Percentiles rank a stretch among this genome's conserved stretches.
phyloP scores from a whole-genome alignment of 1,140 invertebrate genomes.

The Pectinophora gossypiella region DNA sequence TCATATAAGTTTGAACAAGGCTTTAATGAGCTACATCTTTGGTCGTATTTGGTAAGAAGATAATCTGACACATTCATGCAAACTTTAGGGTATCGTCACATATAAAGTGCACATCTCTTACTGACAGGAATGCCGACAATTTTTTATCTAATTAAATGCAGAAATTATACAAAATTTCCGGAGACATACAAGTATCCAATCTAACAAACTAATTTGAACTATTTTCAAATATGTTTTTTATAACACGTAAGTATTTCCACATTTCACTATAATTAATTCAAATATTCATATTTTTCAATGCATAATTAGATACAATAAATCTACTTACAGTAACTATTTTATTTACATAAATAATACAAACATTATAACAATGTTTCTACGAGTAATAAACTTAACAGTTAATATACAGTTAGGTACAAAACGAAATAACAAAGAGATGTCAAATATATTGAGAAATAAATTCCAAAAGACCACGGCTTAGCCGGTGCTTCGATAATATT shows the following conservation, averaged over 20 bases:
- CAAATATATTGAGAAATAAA: conserved; percentile 23
- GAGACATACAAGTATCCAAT: conserved; percentile 32
- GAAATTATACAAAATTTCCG: conserved; percentile 29
- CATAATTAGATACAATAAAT: conserved; percentile 45
- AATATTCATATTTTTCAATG: conserved; percentile 46
- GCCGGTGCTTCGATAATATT: too few relatives aligned
- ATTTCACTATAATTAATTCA: conserved; percentile 41
- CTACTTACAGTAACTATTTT: conserved; percentile 53
- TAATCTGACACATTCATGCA: too few relatives aligned
- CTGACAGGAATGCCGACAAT: too few relatives aligned
- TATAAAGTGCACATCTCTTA: too few relatives aligned
- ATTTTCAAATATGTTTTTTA: conserved; percentile 46
- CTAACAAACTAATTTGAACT: conserved; percentile 66
- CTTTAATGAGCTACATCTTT: conserved; percentile 73
- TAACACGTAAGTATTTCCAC: conserved; percentile 38
- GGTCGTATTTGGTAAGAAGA: conserved; percentile 71
- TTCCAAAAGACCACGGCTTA: too few relatives aligned
- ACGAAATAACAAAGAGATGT: conserved; percentile 55
- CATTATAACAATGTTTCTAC: conserved; percentile 61
- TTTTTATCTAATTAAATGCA: too few relatives aligned
- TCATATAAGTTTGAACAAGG: conserved; percentile 49
- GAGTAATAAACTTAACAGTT: conserved; percentile 66
- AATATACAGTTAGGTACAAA: conserved; percentile 61
- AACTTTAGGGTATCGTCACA: too few relatives aligned
- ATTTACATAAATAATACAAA: conserved; percentile 74